These are phyloP conservation scores for Ariopsis seemanni DNA, from an alignment of 2,113 vertebrate species.

Conservation along the genomic window DNA sequence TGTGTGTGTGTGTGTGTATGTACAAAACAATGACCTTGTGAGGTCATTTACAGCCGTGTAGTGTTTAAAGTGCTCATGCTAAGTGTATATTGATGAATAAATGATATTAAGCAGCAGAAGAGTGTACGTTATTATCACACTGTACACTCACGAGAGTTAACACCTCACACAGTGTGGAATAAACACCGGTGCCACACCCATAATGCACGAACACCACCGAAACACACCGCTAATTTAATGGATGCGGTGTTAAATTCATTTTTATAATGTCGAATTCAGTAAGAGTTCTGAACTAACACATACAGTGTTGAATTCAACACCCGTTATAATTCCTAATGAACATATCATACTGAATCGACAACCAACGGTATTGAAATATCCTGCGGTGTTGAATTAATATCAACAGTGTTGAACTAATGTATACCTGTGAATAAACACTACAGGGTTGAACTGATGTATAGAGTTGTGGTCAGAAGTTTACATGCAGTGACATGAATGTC, in stretches of 20 bases:
- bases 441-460: neutral
- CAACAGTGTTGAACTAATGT: neutral
- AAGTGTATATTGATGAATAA: neutral
- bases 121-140: neutral
- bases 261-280: neutral
- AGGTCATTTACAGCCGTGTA: neutral
- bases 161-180: neutral
- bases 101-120: neutral
- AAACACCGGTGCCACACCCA: neutral
- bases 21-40: slow-evolving; percentile 6
- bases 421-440: neutral
- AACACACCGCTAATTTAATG: neutral
- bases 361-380: neutral
- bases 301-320: neutral
- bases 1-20: neutral
- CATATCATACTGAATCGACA: neutral
- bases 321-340: neutral
- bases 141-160: neutral
- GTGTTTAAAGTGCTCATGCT: neutral
- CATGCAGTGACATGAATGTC: too few relatives aligned
- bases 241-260: neutral
- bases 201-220: neutral
- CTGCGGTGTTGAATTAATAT: neutral
- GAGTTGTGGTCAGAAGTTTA: too few relatives aligned
- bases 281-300: neutral